Percentiles rank a stretch among this genome's conserved stretches.
These are phyloP conservation scores for Camptogramma bilineatum DNA, from an alignment of 2,888 invertebrate genomes.

Conservation along the genomic window DNA sequence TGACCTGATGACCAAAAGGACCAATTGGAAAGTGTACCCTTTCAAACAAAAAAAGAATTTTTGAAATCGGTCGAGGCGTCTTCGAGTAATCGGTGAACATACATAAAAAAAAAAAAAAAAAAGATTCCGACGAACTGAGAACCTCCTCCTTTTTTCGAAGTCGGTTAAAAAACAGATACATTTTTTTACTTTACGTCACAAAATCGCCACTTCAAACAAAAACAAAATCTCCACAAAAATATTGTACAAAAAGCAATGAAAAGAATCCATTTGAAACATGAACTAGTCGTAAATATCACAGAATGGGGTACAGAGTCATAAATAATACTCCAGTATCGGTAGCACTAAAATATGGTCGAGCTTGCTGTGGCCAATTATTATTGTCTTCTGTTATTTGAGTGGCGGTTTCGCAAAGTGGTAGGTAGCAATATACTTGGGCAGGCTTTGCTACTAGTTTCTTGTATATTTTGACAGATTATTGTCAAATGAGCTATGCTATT, in stretches of 20 bases:
- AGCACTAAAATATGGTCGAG: constrained; percentile 73
- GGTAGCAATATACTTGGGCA: background rate
- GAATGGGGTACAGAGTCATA: constrained; percentile 75
- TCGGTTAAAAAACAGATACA: background rate
- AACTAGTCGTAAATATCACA: constrained; percentile 43
- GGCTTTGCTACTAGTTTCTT: background rate
- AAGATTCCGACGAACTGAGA: too few relatives aligned
- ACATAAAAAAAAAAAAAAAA: too few relatives aligned
- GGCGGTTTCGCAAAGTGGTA: constrained; percentile 23
- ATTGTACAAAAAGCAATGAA: constrained; percentile 28
- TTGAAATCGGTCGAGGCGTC: too few relatives aligned
- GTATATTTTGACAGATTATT: background rate
- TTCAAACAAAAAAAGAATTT: too few relatives aligned
- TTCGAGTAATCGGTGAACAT: too few relatives aligned
- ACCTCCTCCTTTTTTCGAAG: too few relatives aligned
- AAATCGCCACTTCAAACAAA: background rate
- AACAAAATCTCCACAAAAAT: constrained; percentile 23
- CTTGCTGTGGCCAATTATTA: constrained; percentile 23
- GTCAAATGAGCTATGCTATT: background rate
- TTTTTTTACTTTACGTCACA: background rate
- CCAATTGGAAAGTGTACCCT: too few relatives aligned
- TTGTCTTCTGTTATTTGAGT: constrained; percentile 35
- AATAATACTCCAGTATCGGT: constrained; percentile 73
- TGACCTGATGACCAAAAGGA: too few relatives aligned
- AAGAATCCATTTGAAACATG: constrained; percentile 44